A percentile compares a stretch with the other conserved stretches of the same genome.
Evolutionary conservation across 2,113 vertebrate genomes (phyloP).

Genomic region (Eleginops maclovinus): DNA sequence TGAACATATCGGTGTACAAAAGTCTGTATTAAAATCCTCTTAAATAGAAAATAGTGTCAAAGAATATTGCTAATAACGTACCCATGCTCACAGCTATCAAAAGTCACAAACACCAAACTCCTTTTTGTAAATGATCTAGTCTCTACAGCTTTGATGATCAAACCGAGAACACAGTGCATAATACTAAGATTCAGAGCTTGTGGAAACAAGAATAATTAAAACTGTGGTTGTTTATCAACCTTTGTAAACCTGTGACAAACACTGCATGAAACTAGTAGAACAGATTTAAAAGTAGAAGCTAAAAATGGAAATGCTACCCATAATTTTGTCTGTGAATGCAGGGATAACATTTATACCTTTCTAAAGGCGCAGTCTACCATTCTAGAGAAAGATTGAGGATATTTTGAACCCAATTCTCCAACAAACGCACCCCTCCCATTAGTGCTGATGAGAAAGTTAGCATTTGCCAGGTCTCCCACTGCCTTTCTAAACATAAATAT

Average conservation of each 20-base stretch:
- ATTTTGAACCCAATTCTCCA: no score
- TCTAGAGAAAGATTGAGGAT: no score
- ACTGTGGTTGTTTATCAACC: no score
- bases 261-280: background rate
- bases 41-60: conserved; percentile 43
- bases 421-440: no score
- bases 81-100: conserved; percentile 24
- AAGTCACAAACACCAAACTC: conserved; percentile 19
- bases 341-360: background rate
- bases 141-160: background rate
- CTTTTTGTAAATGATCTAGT: conserved; percentile 6
- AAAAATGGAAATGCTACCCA: background rate
- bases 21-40: conserved; percentile 50
- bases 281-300: background rate
- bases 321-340: background rate
- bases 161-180: background rate
- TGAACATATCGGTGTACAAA: conserved; percentile 68
- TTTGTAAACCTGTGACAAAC: background rate
- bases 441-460: no score
- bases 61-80: conserved; percentile 24
- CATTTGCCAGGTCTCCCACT: no score
- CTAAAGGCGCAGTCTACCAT: background rate
- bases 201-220: background rate
- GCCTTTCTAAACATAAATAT: no score
- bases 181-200: background rate